Evolutionary conservation across 1,140 invertebrate genomes (phyloP), one percentile per base, ranked within the genome.

Genomic region (Meloidogyne floridensis): DNA sequence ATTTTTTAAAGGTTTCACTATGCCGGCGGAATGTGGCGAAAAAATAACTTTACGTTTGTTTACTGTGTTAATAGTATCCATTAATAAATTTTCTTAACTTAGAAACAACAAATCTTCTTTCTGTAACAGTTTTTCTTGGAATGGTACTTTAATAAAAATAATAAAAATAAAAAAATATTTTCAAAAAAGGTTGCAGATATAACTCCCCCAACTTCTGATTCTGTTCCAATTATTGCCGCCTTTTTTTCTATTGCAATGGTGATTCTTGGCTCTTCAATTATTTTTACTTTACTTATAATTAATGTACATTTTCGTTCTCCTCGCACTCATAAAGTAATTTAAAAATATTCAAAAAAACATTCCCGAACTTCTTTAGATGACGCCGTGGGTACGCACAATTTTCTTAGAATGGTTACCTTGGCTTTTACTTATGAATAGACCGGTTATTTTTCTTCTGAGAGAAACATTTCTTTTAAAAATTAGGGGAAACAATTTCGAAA

Each of bases 391-490:
- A 85, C 94, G 94, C 91, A 93, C 94, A 87, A 93, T 97, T 89
- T 96, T 98, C 92, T 93, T 98, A 86, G 94, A 95, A 91, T 98
- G 96, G 96, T 92, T 98, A 91, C 96, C 97, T 86, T 97, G 95
- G 93, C 92, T 97, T 87, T 93, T 98, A 87, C 93, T 95, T 85
- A 98, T 98, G 95, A 94, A 94, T 88, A 93, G 96, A 87, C 96
- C 96, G 79, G 93, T 65, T 8, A 65, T 2, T 65, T 95, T 6
- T 18, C 3, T 20, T 20, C 5, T 7, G 20, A 7, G n/a, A 47
- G 0, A 65, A n/a, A n/a, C 2, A 65, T 65, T 65, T 32, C 32
- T 32, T 32, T 54, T 8, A 54, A 10, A 54, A 11, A n/a, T 65
- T 65, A 65, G 59, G 59, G 82, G 8, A 83, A 83, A 54, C 82